Conservation (phyloP, 2,888 invertebrate genomes). For the Leucoma salicis region DNA sequence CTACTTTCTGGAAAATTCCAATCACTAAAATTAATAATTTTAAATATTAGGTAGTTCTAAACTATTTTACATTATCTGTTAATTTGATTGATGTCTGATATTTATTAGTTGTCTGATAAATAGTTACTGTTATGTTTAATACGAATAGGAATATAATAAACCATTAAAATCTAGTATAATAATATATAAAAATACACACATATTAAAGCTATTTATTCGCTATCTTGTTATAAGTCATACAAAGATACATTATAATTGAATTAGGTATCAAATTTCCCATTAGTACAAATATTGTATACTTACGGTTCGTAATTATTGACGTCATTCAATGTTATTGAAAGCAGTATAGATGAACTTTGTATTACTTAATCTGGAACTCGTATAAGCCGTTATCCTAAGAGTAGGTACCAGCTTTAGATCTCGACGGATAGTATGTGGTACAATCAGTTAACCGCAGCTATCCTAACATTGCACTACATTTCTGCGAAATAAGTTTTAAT, state of each 20-base stretch:
- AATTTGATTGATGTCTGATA: too few species aligned
- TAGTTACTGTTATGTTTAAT: too few species aligned
- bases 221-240: constrained; percentile 2
- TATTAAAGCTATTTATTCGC: constrained; percentile 5
- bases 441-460: constrained; percentile 47
- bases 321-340: constrained; percentile 19
- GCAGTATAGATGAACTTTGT: constrained; percentile 20
- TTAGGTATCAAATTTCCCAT: constrained; percentile 4
- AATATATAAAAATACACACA: too few species aligned
- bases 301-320: constrained; percentile 4
- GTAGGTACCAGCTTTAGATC: constrained; percentile 50
- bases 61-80: too few species aligned
- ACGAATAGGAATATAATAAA: too few species aligned
- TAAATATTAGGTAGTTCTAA: too few species aligned
- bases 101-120: too few species aligned
- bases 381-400: constrained; percentile 51
- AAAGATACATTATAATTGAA: constrained; percentile 7
- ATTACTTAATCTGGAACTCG: constrained; percentile 24
- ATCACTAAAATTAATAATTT: too few species aligned
- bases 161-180: too few species aligned
- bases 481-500: constrained; percentile 35
- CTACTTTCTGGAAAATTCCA: too few species aligned
- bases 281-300: constrained; percentile 1
- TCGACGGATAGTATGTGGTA: constrained; percentile 40
- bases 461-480: constrained; percentile 29